A percentile compares a stretch with the other conserved stretches of the same genome.
Conservation (phyloP, 2,888 invertebrate genomes). For the Stictocephala bisonia region DNA sequence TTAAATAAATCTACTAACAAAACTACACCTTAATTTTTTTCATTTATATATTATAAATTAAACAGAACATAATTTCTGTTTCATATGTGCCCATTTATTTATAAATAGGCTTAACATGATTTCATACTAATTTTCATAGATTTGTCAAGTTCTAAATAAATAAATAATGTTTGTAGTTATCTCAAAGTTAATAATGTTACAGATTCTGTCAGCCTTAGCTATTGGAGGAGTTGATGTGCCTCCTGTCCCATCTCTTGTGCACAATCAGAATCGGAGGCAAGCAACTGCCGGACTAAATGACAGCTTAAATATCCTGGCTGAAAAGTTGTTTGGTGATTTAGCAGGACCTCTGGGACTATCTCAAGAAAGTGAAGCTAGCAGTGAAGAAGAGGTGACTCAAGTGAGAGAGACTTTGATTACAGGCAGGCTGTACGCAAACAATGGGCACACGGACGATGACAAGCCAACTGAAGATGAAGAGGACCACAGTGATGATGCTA, state of each 20-base stretch:
- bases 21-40: too few species aligned
- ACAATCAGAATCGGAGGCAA: constrained; percentile 68
- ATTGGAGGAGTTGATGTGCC: constrained; percentile 64
- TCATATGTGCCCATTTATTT: too few species aligned
- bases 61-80: too few species aligned
- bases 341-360: constrained; percentile 36
- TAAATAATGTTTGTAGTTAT: too few species aligned
- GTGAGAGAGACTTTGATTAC: constrained; percentile 29
- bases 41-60: too few species aligned
- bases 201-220: constrained; percentile 69
- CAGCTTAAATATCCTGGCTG: constrained; percentile 41
- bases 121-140: too few species aligned
- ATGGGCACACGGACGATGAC: constrained; percentile 9
- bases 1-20: too few species aligned
- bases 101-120: too few species aligned
- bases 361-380: constrained; percentile 27
- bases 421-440: constrained; percentile 4
- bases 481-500: constrained; percentile 61
- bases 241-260: constrained; percentile 70
- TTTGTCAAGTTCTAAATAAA: too few species aligned
- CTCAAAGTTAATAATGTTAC: too few species aligned
- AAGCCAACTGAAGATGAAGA: constrained; percentile 48
- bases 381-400: constrained; percentile 43
- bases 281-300: constrained; percentile 68
- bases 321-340: constrained; percentile 44